Conservation (phyloP, 1,140 invertebrate genomes). For the Orchesella cincta region DNA sequence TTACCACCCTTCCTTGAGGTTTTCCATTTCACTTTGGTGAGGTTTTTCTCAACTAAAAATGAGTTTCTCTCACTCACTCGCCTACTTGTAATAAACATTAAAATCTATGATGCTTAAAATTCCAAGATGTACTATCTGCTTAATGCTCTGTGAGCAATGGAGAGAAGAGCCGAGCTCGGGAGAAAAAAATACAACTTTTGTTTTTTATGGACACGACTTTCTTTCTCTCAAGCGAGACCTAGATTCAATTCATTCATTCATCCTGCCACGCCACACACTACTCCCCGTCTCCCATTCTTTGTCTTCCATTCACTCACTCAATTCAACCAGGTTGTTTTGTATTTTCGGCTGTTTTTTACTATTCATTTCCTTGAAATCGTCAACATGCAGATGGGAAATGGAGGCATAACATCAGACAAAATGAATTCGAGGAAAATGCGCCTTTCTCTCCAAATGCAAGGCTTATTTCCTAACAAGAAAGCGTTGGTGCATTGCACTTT, state of each 20-base stretch:
- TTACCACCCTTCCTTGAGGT: no score
- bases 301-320: not conserved
- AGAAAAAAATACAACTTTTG: not conserved
- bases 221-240: not conserved
- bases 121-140: not conserved
- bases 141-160: not conserved
- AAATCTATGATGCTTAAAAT: not conserved
- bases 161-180: no score
- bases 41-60: not conserved
- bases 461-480: not conserved
- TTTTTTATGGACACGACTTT: not conserved
- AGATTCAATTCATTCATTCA: no score
- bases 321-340: not conserved
- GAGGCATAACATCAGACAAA: no score
- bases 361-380: no score
- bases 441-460: not conserved
- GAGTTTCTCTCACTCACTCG: not conserved
- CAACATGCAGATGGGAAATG: no score
- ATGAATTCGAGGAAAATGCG: no score
- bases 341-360: not conserved
- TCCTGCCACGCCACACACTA: no score
- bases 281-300: not conserved
- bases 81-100: not conserved
- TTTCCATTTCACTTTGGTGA: not conserved
- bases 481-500: not conserved